phyloP scores from a whole-genome alignment of 1,140 invertebrate genomes.

The Papilio polyxenes region DNA sequence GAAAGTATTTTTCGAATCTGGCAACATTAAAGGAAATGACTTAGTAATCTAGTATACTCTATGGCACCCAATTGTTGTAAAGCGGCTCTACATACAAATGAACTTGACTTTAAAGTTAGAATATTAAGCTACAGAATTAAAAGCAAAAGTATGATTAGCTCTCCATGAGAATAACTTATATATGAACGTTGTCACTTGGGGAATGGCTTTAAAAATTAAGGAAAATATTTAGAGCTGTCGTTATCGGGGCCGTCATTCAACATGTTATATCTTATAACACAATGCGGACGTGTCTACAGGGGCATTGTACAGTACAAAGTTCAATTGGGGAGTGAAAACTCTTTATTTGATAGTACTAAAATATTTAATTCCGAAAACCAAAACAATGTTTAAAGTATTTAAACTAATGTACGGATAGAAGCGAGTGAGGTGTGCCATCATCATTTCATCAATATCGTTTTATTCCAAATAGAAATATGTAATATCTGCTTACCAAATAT shows the following conservation, averaged over 20 bases:
- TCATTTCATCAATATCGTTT: too few relatives aligned
- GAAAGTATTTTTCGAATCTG: neutral
- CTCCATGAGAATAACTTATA: constrained; percentile 1
- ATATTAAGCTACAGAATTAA: neutral
- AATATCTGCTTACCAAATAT: neutral
- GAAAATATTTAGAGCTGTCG: constrained; percentile 64
- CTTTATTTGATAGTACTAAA: neutral
- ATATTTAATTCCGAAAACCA: neutral
- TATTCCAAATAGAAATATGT: too few relatives aligned
- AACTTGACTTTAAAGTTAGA: neutral
- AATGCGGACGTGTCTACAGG: constrained; percentile 18
- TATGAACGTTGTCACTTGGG: constrained; percentile 22
- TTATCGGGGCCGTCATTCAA: constrained; percentile 69
- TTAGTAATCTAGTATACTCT: neutral
- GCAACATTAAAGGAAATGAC: neutral
- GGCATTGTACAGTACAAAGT: neutral
- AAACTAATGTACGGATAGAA: too few relatives aligned
- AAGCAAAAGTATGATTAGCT: neutral
- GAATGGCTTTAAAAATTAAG: constrained; percentile 73
- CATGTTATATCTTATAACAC: constrained; percentile 52
- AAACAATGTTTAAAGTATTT: too few relatives aligned
- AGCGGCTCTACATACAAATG: neutral
- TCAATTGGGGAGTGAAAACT: neutral
- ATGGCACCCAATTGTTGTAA: neutral
- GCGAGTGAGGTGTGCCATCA: too few relatives aligned